Evolutionary conservation across 2,113 vertebrate genomes (phyloP).

Genomic region (Cheirogaleus medius): DNA sequence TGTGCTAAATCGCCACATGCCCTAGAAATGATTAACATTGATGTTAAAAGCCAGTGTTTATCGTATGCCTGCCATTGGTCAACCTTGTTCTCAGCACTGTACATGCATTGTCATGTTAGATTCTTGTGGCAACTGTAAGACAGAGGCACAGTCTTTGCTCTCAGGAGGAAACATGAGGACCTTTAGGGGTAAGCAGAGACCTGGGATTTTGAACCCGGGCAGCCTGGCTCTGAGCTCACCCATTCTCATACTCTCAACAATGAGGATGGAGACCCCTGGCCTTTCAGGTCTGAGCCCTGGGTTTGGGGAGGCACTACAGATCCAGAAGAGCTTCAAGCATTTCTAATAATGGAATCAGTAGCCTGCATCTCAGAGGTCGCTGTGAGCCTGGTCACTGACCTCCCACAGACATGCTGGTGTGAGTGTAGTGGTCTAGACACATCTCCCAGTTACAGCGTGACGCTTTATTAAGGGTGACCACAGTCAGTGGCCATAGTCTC

Average conservation of each 20-base stretch:
- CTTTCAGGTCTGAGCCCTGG: background rate
- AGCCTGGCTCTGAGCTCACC: background rate
- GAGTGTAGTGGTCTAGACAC: background rate
- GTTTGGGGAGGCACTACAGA: background rate
- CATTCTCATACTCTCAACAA: too few relatives aligned
- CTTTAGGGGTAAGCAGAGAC: too few relatives aligned
- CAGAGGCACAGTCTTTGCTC: background rate
- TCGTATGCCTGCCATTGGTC: background rate
- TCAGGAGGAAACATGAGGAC: background rate
- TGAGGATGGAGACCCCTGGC: background rate
- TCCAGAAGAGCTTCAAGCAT: background rate
- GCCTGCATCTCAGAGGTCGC: background rate
- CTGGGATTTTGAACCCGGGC: background rate
- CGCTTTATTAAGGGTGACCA: background rate
- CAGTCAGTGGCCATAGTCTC: background rate
- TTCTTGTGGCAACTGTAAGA: background rate
- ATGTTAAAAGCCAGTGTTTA: background rate
- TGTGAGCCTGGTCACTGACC: rapidly evolving
- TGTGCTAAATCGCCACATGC: background rate
- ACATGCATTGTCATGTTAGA: rapidly evolving
- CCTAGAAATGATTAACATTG: background rate
- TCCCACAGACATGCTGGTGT: background rate
- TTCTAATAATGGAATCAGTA: background rate
- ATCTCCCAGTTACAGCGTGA: background rate
- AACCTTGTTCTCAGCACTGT: background rate